Base-by-base conservation (phyloP, 2,113 vertebrate species). In the Chaenocephalus aceratus region DNA sequence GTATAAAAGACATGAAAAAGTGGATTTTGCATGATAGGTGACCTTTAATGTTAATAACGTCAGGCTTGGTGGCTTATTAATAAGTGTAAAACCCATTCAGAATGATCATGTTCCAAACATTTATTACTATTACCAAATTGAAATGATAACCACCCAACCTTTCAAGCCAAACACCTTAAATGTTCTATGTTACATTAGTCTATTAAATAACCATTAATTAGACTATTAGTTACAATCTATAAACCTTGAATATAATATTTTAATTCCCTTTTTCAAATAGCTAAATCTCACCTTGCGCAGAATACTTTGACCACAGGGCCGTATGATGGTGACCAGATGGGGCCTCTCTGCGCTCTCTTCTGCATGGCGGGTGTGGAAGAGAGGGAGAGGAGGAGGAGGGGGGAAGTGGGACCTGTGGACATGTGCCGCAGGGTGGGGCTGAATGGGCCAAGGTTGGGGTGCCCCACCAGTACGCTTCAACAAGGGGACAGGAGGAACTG, bases 271-370 rank as follows among this genome's bases (percentile, higher is more conserved):
- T 16, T 26, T 15, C 10, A 56, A 64, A 21, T 30, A 49, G 26
- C 2, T 54, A 36, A 79, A 65, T 67, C 63, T 96, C 88, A 98
- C 96, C 92, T 97, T 97, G 23, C 96, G 91, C 11, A 96, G 89
- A 0, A 92, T 92, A 46, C 80, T 95, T 57, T 93, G 95, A 2
- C 92, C 92, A 0, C 95, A 94, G 0, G 95, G 96, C 23, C 95
- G 96, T 46, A 98, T 95, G 66, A 99, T 94, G 0, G 97, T 99
- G 79, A 99, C 95, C 49, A 99, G 94, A 85, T 94, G 94, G 12
- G 98, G 98, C 66, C 97, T 96, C 86, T 94, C 95, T 0, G 94
- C 96, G 52, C 96, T 97, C 84, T 95, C 94, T 72, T 98, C 97
- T 0, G 95, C 91, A 12, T 96, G 96, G 14, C 95, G 84, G 0